phyloP scores from a whole-genome alignment of 2,888 invertebrate species.

The Drosophila algonquin region DNA sequence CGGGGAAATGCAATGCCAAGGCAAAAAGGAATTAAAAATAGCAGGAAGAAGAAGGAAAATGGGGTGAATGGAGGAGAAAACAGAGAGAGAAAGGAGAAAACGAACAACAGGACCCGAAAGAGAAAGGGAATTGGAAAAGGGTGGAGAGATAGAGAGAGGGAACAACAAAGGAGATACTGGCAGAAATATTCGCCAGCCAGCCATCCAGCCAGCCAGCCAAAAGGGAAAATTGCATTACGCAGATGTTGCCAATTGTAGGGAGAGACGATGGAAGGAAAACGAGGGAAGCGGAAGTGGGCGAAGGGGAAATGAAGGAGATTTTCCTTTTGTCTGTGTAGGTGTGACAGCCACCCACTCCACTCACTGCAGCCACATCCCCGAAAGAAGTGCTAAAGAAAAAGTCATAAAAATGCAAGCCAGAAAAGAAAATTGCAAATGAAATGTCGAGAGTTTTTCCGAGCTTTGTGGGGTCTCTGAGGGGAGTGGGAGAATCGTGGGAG shows the following conservation, averaged over 20 bases:
- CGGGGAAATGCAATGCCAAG: constrained; percentile 44
- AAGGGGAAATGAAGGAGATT: constrained; percentile 18
- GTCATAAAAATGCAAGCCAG: constrained; percentile 72
- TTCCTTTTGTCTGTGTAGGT: constrained; percentile 30
- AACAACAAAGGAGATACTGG: constrained; percentile 27
- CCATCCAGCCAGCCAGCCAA: constrained; percentile 7
- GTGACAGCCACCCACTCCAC: constrained; percentile 29
- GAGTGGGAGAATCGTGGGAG: constrained; percentile 1
- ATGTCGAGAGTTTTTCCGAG: constrained; percentile 58
- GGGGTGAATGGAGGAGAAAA: constrained; percentile 17
- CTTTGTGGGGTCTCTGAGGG: constrained; percentile 21
- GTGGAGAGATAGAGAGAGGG: constrained; percentile 12
- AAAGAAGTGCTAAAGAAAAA: constrained; percentile 65
- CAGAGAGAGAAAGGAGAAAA: constrained; percentile 7
- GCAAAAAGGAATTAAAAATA: constrained; percentile 39
- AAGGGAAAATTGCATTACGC: constrained; percentile 75
- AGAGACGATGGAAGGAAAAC: neutral
- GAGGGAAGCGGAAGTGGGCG: neutral
- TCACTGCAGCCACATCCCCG: neutral
- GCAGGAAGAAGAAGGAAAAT: constrained; percentile 20
- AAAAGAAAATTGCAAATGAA: constrained; percentile 75
- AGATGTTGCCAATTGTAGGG: constrained; percentile 74
- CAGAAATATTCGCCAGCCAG: constrained; percentile 54
- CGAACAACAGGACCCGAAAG: constrained; percentile 24
- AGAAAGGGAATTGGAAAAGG: neutral